A percentile compares a stretch with the other conserved stretches of the same genome.
Conservation (phyloP, 2,888 invertebrate genomes). For the Leptothorax acervorum region DNA sequence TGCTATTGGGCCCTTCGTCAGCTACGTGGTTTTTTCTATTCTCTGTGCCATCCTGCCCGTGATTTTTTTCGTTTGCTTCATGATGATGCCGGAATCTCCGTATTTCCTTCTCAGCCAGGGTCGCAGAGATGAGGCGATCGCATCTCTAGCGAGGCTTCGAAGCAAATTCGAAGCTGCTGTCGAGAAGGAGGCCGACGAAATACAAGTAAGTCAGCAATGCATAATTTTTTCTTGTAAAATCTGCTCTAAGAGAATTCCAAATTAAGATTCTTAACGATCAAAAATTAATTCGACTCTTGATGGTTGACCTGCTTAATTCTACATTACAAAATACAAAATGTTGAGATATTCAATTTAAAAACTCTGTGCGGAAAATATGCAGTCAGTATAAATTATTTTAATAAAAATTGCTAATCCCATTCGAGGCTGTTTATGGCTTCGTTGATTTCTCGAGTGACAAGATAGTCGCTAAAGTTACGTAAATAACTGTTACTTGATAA, state of each 20-base stretch:
- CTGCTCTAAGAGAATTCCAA: background rate
- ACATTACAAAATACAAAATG: background rate
- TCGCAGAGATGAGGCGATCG: constrained; percentile 88
- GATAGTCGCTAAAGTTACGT: constrained; percentile 6
- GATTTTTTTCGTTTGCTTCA: constrained; percentile 88
- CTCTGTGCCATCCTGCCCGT: constrained; percentile 89
- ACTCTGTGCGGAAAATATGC: background rate
- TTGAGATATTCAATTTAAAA: background rate
- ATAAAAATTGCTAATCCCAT: background rate
- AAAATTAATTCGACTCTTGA: background rate
- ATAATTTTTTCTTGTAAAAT: background rate
- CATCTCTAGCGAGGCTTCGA: constrained; percentile 89
- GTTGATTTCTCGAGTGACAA: constrained; percentile 21
- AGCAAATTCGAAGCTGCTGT: constrained; percentile 88
- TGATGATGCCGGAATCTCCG: constrained; percentile 94
- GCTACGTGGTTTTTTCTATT: constrained; percentile 89
- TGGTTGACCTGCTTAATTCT: background rate
- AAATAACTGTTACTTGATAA: background rate
- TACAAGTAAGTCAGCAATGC: constrained; percentile 85
- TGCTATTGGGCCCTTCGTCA: constrained; percentile 90
- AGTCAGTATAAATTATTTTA: background rate
- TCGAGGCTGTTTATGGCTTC: background rate
- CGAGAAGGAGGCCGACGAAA: constrained; percentile 88
- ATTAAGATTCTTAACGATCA: background rate
- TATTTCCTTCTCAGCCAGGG: constrained; percentile 89